Evolutionary conservation across 2,888 invertebrate species (phyloP).

Genomic region (Marasmarcha lunaedactyla): DNA sequence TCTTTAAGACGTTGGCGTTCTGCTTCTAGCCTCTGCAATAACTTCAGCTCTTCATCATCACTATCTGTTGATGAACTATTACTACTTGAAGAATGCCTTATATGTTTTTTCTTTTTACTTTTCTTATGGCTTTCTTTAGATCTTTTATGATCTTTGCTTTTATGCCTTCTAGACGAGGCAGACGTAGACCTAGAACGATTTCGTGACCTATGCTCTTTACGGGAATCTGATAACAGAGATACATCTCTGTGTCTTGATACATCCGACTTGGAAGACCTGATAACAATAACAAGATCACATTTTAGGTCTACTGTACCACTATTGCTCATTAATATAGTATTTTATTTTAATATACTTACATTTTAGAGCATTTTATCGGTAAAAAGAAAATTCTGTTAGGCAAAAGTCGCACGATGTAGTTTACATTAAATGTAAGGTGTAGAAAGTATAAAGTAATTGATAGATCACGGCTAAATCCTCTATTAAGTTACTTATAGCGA

Average conservation of each 20-base stretch:
- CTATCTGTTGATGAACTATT: conserved; percentile 51
- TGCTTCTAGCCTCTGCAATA: conserved; percentile 79
- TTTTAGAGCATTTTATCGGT: too few relatives aligned
- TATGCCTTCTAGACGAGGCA: conserved; percentile 17
- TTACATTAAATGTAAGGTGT: too few relatives aligned
- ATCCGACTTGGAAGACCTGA: conserved; percentile 42
- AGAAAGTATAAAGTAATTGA: too few relatives aligned
- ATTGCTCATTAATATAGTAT: too few relatives aligned
- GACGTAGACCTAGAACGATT: conserved; percentile 23
- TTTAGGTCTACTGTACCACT: too few relatives aligned
- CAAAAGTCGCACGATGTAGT: too few relatives aligned
- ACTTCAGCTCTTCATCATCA: conserved; percentile 69
- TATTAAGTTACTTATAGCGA: too few relatives aligned
- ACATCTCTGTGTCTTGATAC: conserved; percentile 24
- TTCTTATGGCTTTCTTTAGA: conserved; percentile 20
- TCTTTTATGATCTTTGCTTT: conserved; percentile 26
- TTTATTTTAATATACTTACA: too few relatives aligned
- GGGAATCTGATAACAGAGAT: conserved; percentile 28
- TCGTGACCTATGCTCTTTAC: conserved; percentile 21
- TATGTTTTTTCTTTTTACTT: conserved; percentile 36
- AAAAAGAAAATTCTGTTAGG: too few relatives aligned
- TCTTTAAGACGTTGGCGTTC: conserved; percentile 75
- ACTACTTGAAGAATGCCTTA: conserved; percentile 27
- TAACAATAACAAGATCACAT: too few relatives aligned
- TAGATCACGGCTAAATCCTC: too few relatives aligned